A percentile compares a stretch with the other conserved stretches of the same genome.
These are phyloP conservation scores for Sebastes iracundus DNA, from an alignment of 2,797 vertebrate genomes.

Conservation along the genomic window DNA sequence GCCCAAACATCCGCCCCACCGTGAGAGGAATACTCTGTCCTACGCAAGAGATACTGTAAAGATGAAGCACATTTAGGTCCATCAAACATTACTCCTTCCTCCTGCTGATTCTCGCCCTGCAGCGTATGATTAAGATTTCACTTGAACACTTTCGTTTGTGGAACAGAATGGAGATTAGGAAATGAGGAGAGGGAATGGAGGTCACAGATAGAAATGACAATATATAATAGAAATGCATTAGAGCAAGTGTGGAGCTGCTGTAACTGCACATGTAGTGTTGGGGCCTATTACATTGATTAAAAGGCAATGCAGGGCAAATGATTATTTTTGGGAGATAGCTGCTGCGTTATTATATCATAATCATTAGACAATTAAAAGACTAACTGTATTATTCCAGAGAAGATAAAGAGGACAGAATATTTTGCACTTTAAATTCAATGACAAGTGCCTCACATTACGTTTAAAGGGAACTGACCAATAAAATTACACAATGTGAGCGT, in stretches of 20 bases:
- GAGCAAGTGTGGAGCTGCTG: background rate
- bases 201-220: constrained; percentile 11
- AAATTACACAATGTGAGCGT: background rate
- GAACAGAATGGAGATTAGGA: constrained; percentile 47
- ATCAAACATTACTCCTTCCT: constrained; percentile 49
- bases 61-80: constrained; percentile 36
- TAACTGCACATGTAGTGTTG: background rate
- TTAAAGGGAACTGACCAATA: background rate
- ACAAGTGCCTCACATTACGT: background rate
- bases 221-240: background rate
- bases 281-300: constrained; percentile 8
- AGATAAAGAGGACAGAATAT: background rate
- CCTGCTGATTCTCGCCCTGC: constrained; percentile 42
- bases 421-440: background rate
- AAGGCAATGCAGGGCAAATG: background rate
- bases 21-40: constrained; percentile 41
- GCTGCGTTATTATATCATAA: constrained; percentile 1
- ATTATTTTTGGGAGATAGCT: background rate
- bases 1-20: constrained; percentile 51
- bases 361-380: constrained; percentile 5
- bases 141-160: constrained; percentile 44
- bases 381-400: background rate
- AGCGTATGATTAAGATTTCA: constrained; percentile 51
- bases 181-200: constrained; percentile 19
- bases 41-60: constrained; percentile 14